Percentiles rank a stretch among this genome's conserved stretches.
These are phyloP conservation scores for Hiodon tergisus DNA, from an alignment of 2,113 vertebrate genomes.

Conservation along the genomic window DNA sequence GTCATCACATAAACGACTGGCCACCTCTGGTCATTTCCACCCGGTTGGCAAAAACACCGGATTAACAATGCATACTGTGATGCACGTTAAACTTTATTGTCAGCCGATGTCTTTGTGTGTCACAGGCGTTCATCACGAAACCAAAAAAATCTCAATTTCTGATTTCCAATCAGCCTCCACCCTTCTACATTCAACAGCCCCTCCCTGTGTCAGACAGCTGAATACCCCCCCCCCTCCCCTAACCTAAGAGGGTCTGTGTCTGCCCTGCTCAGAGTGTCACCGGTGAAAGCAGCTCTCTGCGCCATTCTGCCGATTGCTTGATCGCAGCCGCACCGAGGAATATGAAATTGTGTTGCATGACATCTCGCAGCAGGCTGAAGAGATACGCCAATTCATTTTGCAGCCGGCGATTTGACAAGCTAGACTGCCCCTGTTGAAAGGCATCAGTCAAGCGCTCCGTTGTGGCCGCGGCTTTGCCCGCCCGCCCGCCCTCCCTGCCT, in stretches of 20 bases:
- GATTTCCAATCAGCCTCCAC: no score
- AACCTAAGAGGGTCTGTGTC: background rate
- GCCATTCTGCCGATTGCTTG: constrained; percentile 83
- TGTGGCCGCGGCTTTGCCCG: constrained; percentile 59
- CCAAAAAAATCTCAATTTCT: background rate
- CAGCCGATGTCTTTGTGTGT: background rate
- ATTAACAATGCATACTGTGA: background rate
- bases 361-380: constrained; percentile 79
- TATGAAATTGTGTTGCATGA: constrained; percentile 88
- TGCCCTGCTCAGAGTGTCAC: constrained; percentile 31
- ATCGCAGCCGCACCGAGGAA: constrained; percentile 89
- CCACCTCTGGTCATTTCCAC: no score
- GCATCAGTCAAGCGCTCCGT: constrained; percentile 84
- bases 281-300: constrained; percentile 36
- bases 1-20: background rate
- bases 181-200: background rate
- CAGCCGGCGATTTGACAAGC: constrained; percentile 91
- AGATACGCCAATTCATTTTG: constrained; percentile 96
- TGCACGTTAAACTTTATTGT: background rate
- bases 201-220: background rate
- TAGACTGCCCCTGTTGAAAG: constrained; percentile 98
- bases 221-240: background rate
- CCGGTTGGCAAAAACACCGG: no score
- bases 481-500: constrained; percentile 47
- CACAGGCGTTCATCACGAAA: background rate